Evolutionary conservation across 2,888 invertebrate genomes (phyloP), one percentile per base, ranked within the genome.

Genomic region (Ennomos fuscantarius): DNA sequence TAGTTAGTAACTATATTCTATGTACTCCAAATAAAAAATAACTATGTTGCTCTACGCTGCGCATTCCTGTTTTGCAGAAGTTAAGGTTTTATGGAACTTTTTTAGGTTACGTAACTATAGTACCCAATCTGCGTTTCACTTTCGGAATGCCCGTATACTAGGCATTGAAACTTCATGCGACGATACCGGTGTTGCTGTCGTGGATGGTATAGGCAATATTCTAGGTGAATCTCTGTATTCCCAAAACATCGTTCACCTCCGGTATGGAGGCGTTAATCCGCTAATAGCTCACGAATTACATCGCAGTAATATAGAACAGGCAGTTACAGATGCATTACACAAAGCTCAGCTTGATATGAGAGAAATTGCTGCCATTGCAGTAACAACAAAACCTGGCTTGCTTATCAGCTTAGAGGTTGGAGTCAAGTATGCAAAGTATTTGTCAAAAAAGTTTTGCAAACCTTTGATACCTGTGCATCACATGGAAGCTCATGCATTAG

Each of bases 131-230:
- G 13, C 40, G 13, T 32, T 46, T 8, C 45, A 44, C 76, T 11
- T 12, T 36, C 12, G 39, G 11, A 35, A 72, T 36, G 52, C 64
- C 37, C 70, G 63, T 41, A 63, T 99, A 52, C 88, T 99, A 67
- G 99, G 99, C 8, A 99, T 99, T 72, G 99, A 99, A 93, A 98
- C 98, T 5, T 99, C 99, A 62, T 99, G 99, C 81, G 99, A 99
- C 93, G 99, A 99, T 82, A 99, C 99, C 1, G 99, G 98, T 15
- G 96, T 96, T 77, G 99, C 98, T 40, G 93, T 99, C 64, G 95
- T 99, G 8, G 94, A 96, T 83, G 92, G 91, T 13, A 76, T 93
- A 55, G 96, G 97, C 32, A 89, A 92, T 60, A 92, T 99, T 69
- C 81, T 97, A 43, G 97, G 97, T 9, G 97, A 99, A 87, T 93